Percentiles rank a stretch among this genome's conserved stretches.
Conservation (phyloP, 2,113 vertebrate species). For the Tretioscincus oriximinensis region DNA sequence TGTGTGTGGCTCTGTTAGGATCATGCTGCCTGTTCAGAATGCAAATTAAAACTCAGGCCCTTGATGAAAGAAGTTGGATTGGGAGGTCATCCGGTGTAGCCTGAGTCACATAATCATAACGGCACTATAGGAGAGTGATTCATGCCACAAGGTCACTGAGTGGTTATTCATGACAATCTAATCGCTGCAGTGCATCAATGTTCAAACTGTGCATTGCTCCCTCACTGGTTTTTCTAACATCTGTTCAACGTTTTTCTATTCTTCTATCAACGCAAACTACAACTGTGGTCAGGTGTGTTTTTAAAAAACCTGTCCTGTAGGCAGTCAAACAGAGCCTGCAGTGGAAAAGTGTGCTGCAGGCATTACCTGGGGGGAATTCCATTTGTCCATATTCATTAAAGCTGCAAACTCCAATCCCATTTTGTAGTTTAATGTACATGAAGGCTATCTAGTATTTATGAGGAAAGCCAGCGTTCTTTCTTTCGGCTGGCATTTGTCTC, state of each 20-base stretch:
- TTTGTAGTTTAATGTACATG: too few species aligned
- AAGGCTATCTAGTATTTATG: too few species aligned
- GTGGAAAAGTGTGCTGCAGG: too few species aligned
- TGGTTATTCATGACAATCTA: not conserved
- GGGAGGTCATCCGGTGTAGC: not conserved
- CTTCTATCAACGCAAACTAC: not conserved
- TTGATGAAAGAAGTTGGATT: not conserved
- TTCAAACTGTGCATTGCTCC: not conserved
- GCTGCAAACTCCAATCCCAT: too few species aligned
- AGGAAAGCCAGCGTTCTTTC: too few species aligned
- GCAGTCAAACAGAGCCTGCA: too few species aligned
- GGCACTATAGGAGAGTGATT: not conserved
- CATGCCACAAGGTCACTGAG: not conserved
- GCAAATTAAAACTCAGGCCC: not conserved
- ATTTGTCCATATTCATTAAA: too few species aligned
- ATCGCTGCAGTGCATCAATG: not conserved
- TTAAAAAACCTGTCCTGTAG: too few species aligned
- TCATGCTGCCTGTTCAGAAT: accelerated
- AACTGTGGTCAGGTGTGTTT: not conserved
- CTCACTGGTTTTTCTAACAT: not conserved
- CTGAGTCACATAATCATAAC: not conserved
- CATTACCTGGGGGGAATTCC: too few species aligned
- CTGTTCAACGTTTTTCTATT: not conserved
- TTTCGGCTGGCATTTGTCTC: too few species aligned
- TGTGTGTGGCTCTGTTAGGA: not conserved